phyloP scores from a whole-genome alignment of 2,797 vertebrate species.

The Erpetoichthys calabaricus region DNA sequence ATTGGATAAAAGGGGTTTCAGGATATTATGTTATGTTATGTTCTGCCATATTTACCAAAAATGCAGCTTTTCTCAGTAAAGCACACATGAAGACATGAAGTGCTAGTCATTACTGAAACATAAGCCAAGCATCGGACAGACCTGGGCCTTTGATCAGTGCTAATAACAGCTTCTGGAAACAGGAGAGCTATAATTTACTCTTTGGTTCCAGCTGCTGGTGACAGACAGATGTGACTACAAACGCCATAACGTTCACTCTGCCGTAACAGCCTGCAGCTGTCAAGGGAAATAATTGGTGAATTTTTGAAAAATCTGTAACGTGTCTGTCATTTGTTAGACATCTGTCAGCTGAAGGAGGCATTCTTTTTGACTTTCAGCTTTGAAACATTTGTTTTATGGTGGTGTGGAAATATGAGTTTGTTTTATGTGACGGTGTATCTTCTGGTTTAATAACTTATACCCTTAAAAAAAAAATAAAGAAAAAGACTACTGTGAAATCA shows the following conservation, averaged over 20 bases:
- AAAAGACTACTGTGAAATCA: no score
- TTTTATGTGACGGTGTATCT: no score
- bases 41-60: no score
- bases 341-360: slow-evolving; percentile 26
- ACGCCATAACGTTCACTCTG: slow-evolving; percentile 33
- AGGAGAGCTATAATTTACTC: slow-evolving; percentile 31
- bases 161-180: slow-evolving; percentile 29
- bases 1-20: no score
- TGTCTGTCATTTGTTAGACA: slow-evolving; percentile 33
- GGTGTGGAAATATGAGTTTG: no score
- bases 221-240: slow-evolving; percentile 45
- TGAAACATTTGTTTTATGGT: not conserved
- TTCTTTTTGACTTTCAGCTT: not conserved
- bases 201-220: slow-evolving; percentile 40
- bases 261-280: slow-evolving; percentile 36
- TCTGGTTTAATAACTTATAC: no score
- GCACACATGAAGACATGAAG: slow-evolving; percentile 9
- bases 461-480: no score
- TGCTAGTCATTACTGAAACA: slow-evolving; percentile 18
- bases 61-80: no score
- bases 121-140: slow-evolving; percentile 14
- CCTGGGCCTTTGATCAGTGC: slow-evolving; percentile 29
- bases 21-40: no score
- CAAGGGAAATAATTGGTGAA: slow-evolving; percentile 22
- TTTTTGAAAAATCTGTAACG: slow-evolving; percentile 27